Conservation (phyloP, 1,140 invertebrate species). For the Rhyzopertha dominica region DNA sequence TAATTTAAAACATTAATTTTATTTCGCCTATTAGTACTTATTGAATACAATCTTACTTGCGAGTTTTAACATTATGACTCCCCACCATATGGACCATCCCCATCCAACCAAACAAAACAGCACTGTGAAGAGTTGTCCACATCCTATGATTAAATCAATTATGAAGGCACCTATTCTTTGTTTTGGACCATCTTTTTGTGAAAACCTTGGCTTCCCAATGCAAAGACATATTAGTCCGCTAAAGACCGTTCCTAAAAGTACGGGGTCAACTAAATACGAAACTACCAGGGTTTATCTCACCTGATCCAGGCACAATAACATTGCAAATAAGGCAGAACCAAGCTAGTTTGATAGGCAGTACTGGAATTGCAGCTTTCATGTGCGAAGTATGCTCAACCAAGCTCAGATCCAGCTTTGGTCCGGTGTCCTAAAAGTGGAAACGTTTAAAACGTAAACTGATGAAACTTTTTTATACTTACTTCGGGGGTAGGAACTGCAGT, state of each 20-base stretch:
- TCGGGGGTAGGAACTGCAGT: conserved; percentile 52
- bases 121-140: conserved; percentile 86
- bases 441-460: conserved; percentile 12
- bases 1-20: too few species aligned
- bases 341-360: conserved; percentile 75
- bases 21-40: too few species aligned
- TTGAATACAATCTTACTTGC: conserved; percentile 64
- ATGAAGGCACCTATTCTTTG: conserved; percentile 71
- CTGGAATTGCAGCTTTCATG: conserved; percentile 85
- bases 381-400: conserved; percentile 75
- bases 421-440: conserved; percentile 59
- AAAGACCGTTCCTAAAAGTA: conserved; percentile 70
- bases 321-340: conserved; percentile 84
- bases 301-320: conserved; percentile 76
- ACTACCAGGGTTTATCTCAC: conserved; percentile 49
- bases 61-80: conserved; percentile 78
- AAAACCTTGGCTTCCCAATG: conserved; percentile 81
- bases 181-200: conserved; percentile 62
- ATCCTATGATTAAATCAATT: conserved; percentile 79
- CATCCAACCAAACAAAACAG: conserved; percentile 92
- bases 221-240: conserved; percentile 85
- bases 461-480: conserved; percentile 43
- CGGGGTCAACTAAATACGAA: not conserved
- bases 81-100: conserved; percentile 98
- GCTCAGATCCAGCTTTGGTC: conserved; percentile 69